These are phyloP conservation scores for Plagodis dolabraria DNA, from an alignment of 2,888 invertebrate genomes.

Conservation along the genomic window DNA sequence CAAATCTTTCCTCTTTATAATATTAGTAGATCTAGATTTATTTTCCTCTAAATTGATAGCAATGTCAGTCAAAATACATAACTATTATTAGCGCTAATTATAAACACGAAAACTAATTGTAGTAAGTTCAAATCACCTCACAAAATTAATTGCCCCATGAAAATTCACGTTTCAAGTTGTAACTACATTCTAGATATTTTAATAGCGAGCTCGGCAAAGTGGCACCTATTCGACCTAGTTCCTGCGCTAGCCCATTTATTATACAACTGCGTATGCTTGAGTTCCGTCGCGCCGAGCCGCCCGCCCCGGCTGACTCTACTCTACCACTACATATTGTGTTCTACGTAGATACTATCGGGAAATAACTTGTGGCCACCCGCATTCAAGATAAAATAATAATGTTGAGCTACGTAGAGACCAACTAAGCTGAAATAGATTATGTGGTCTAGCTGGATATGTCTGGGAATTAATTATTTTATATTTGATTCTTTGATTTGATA, in stretches of 20 bases:
- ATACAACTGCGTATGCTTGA: conserved; percentile 40
- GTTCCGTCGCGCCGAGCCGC: not conserved
- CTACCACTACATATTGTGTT: conserved; percentile 25
- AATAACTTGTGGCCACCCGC: conserved; percentile 15
- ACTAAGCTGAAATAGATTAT: not conserved
- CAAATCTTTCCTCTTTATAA: too few relatives aligned
- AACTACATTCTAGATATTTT: not conserved
- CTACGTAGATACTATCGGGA: conserved; percentile 15
- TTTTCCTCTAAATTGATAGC: too few relatives aligned
- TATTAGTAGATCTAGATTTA: too few relatives aligned
- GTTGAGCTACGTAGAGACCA: conserved; percentile 5
- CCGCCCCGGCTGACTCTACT: conserved; percentile 2
- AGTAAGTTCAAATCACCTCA: too few relatives aligned
- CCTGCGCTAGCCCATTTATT: conserved; percentile 45
- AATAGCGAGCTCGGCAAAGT: conserved; percentile 35
- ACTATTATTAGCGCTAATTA: too few relatives aligned
- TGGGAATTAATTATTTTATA: too few relatives aligned
- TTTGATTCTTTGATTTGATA: too few relatives aligned
- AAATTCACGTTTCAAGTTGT: too few relatives aligned
- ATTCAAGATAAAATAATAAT: conserved; percentile 5
- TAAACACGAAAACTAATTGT: too few relatives aligned
- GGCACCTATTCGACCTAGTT: conserved; percentile 58
- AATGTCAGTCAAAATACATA: too few relatives aligned
- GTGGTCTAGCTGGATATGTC: too few relatives aligned
- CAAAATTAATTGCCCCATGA: too few relatives aligned